These are phyloP conservation scores for Bovichtus diacanthus DNA, from an alignment of 2,797 vertebrate species.

Conservation along the genomic window DNA sequence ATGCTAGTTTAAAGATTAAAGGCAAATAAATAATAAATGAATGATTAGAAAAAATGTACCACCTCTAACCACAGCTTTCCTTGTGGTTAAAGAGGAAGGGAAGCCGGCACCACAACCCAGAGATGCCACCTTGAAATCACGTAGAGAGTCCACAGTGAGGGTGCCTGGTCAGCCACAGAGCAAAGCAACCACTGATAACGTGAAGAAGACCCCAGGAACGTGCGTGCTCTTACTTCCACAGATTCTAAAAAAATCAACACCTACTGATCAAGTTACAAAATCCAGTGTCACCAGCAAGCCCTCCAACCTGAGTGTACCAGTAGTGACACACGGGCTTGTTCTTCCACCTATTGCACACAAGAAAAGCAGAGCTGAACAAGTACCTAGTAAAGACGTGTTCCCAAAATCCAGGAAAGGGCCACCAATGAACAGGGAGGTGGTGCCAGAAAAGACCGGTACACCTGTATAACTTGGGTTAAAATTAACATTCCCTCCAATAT, in stretches of 20 bases:
- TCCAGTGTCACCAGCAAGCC: neutral
- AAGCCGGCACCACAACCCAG: neutral
- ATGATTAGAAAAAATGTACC: too few relatives aligned
- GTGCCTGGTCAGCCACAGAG: neutral
- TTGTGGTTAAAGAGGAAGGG: neutral
- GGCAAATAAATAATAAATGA: neutral
- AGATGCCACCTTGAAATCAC: neutral
- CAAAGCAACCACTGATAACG: neutral
- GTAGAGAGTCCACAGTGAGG: neutral
- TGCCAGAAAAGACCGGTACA: too few relatives aligned
- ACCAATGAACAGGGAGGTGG: too few relatives aligned
- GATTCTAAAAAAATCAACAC: neutral
- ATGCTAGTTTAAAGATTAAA: too few relatives aligned
- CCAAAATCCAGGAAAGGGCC: too few relatives aligned
- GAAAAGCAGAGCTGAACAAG: too few relatives aligned
- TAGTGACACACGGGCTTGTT: neutral
- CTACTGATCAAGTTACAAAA: neutral
- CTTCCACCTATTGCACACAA: too few relatives aligned
- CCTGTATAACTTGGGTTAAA: too few relatives aligned
- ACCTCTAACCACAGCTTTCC: too few relatives aligned
- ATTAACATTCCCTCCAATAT: too few relatives aligned
- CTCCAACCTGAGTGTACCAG: neutral
- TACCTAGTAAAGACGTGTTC: too few relatives aligned
- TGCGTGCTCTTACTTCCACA: rapidly evolving
- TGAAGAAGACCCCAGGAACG: neutral